phyloP scores from a whole-genome alignment of 2,113 vertebrate species.

The Neopipo cinnamomea region DNA sequence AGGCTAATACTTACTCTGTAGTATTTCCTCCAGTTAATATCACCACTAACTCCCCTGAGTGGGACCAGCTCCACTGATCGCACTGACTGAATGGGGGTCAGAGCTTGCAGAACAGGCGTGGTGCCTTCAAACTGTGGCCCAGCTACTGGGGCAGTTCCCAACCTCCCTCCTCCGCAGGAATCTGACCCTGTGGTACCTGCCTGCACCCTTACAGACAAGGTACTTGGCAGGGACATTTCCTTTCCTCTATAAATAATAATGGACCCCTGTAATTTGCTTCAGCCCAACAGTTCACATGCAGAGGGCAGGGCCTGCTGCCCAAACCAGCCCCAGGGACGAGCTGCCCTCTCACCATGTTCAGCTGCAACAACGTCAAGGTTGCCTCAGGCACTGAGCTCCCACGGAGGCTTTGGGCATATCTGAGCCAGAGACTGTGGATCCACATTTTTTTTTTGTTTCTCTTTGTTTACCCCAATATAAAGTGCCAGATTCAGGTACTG shows the following conservation, averaged over 20 bases:
- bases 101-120: fast-evolving
- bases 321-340: neutral
- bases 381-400: neutral
- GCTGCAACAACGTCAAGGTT: neutral
- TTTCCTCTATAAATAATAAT: neutral
- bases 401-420: fast-evolving
- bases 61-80: neutral
- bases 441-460: neutral
- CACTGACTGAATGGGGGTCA: neutral
- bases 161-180: neutral
- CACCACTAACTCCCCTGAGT: neutral
- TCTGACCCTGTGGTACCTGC: neutral
- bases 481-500: neutral
- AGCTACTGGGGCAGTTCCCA: neutral
- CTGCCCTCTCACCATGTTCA: neutral
- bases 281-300: fast-evolving
- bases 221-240: neutral
- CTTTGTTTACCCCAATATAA: neutral
- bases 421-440: neutral
- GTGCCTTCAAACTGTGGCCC: neutral
- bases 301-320: neutral
- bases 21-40: slow-evolving; percentile 41
- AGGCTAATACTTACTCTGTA: slow-evolving; percentile 26
- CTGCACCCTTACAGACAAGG: neutral
- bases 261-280: neutral